phyloP scores from a whole-genome alignment of 2,888 invertebrate species.

The Leptinotarsa juncta region DNA sequence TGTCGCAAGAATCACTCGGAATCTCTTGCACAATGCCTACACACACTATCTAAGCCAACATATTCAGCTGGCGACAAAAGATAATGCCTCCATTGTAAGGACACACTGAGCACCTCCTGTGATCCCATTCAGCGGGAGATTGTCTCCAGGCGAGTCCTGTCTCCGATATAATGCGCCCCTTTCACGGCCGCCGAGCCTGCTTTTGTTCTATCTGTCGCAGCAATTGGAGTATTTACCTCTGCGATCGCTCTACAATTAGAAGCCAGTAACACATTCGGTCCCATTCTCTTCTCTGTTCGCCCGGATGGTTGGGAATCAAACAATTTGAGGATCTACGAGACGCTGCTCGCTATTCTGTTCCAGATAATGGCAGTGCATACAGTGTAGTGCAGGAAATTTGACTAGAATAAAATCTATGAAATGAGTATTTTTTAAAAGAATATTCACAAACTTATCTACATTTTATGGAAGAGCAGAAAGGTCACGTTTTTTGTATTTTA shows the following conservation, averaged over 20 bases:
- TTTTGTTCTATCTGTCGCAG: constrained; percentile 61
- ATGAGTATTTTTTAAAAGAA: too few relatives aligned
- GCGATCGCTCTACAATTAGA: constrained; percentile 47
- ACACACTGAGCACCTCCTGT: constrained; percentile 65
- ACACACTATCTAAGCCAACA: constrained; percentile 61
- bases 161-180: constrained; percentile 59
- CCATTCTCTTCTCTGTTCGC: constrained; percentile 36
- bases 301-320: constrained; percentile 36
- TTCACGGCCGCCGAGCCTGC: constrained; percentile 64
- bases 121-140: constrained; percentile 65
- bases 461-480: too few relatives aligned
- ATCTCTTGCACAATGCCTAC: constrained; percentile 26
- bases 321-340: constrained; percentile 22
- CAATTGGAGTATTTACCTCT: constrained; percentile 61
- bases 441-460: too few relatives aligned
- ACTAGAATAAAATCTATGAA: too few relatives aligned
- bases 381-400: too few relatives aligned
- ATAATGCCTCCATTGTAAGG: constrained; percentile 66
- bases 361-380: constrained; percentile 1
- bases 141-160: constrained; percentile 59
- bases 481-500: too few relatives aligned
- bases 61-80: constrained; percentile 67
- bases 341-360: background rate
- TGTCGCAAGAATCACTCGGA: constrained; percentile 17
- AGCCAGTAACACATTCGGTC: constrained; percentile 43